Percentiles rank a stretch among this genome's conserved stretches.
These are phyloP conservation scores for Tachuris rubrigastra DNA, from an alignment of 2,113 vertebrate species.

Conservation along the genomic window DNA sequence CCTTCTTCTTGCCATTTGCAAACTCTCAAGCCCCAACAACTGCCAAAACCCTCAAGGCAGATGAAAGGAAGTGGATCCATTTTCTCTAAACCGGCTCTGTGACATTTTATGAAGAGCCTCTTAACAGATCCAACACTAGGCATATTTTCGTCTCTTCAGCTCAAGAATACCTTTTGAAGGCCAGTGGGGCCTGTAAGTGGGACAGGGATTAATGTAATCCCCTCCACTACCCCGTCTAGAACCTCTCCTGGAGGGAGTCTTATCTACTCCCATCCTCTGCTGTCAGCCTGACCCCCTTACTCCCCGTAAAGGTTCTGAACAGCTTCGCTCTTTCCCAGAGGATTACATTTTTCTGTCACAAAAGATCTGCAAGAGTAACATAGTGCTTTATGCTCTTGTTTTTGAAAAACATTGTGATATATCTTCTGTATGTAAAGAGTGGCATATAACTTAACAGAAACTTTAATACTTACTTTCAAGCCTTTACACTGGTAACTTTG, in stretches of 20 bases:
- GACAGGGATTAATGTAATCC: slow-evolving; percentile 70
- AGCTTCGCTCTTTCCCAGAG: background rate
- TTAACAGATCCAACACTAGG: slow-evolving; percentile 75
- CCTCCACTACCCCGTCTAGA: slow-evolving; percentile 39
- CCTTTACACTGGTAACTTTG: background rate
- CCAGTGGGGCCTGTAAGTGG: slow-evolving; percentile 55
- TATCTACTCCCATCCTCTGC: slow-evolving; percentile 64
- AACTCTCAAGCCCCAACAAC: slow-evolving; percentile 12
- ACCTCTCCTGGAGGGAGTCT: slow-evolving; percentile 59
- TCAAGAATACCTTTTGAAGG: slow-evolving; percentile 78
- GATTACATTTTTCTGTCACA: background rate
- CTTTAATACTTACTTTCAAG: slow-evolving; percentile 21
- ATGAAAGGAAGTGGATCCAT: slow-evolving; percentile 81
- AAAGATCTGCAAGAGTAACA: background rate
- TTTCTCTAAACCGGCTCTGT: slow-evolving; percentile 76
- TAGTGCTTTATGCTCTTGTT: background rate
- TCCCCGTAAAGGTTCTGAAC: background rate
- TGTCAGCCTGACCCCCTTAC: background rate
- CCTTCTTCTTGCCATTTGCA: slow-evolving; percentile 65
- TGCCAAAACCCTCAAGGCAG: slow-evolving; percentile 57
- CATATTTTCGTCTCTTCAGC: slow-evolving; percentile 78
- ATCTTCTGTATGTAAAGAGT: background rate
- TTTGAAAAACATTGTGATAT: background rate
- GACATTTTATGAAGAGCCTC: slow-evolving; percentile 79
- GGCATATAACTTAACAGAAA: slow-evolving; percentile 8